Evolutionary conservation across 2,113 vertebrate species (phyloP), one percentile per base, ranked within the genome.

Genomic region (Gobiocypris rarus): DNA sequence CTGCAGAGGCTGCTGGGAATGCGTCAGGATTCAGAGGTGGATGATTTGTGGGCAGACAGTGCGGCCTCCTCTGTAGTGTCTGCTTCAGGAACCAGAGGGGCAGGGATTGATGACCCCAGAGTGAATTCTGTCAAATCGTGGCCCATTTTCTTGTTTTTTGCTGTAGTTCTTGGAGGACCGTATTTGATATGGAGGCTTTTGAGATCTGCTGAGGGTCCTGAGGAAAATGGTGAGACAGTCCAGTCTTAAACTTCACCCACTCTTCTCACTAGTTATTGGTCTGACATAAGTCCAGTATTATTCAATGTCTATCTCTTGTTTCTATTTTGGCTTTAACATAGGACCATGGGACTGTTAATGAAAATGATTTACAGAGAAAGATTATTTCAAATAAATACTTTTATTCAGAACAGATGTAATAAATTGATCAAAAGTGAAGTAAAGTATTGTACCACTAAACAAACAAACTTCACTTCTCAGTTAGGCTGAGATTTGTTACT

Each of bases 151-250:
- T 86, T 99, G 80, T 99, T 99, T 87, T 96, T 99, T 81, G 96
- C 98, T n/a, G 98, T 99, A 5, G 93, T 98, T 48, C 85, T 99
- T 71, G 98, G 98, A 5, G 98, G 98, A 63, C 98, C 98, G 8
- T 99, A 99, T 87, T 96, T 99, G 73, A 99, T 99, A 86, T 99
- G 98, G 98, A 98, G 97, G 85, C 95, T 99, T 74, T 93, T 99
- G 2, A 92, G 94, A 83, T 97, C 97, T 70, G 93, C 92, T 0
- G 86, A 96, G 61, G 92, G 61, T 45, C 85, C 94, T 0, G 96
- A 96, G 85, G 93, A 95, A 85, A 92, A 84, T 84, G 95, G 97
- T 99, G 92, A 92, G 94, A 79, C 9, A 10, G 71, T 58, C 22
- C 22, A 58, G 54, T 58, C 34, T 69, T 69, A 67, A 17, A 69